These are phyloP conservation scores for Nymphalis polychloros DNA, from an alignment of 2,888 invertebrate genomes.

Conservation along the genomic window DNA sequence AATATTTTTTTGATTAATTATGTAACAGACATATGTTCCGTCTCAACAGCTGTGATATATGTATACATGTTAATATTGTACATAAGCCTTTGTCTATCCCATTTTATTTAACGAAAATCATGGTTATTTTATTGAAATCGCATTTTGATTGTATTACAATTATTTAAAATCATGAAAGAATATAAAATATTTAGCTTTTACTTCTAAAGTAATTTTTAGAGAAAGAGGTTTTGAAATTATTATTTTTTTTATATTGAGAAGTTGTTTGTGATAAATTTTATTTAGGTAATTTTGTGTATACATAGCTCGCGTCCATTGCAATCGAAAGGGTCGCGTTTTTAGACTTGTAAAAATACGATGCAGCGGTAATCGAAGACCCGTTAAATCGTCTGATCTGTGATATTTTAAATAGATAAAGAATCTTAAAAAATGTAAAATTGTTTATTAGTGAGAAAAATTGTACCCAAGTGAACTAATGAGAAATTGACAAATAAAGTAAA, in stretches of 20 bases:
- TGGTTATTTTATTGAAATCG: conserved; percentile 63
- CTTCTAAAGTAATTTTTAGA: conserved; percentile 59
- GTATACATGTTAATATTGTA: conserved; percentile 49
- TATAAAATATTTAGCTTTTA: conserved; percentile 28
- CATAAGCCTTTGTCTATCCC: conserved; percentile 64
- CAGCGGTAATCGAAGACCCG: conserved; percentile 45
- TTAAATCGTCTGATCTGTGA: conserved; percentile 64
- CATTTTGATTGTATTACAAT: conserved; percentile 12
- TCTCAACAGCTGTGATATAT: conserved; percentile 62
- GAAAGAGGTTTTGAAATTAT: conserved; percentile 66
- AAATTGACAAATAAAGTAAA: conserved; percentile 77
- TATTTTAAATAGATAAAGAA: conserved; percentile 57
- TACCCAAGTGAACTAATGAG: conserved; percentile 62
- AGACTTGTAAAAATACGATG: conserved; percentile 42
- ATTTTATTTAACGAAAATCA: conserved; percentile 66
- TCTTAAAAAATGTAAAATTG: conserved; percentile 70
- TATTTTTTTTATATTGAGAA: conserved; percentile 48
- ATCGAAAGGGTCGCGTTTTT: conserved; percentile 69
- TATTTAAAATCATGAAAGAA: conserved; percentile 27
- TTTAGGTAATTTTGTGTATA: conserved; percentile 70
- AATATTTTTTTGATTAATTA: no score
- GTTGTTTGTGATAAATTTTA: conserved; percentile 67
- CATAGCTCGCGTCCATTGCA: conserved; percentile 57
- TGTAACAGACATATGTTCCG: not conserved
- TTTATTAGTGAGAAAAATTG: conserved; percentile 66